Evolutionary conservation across 2,113 vertebrate genomes (phyloP).

Genomic region (Neomonachus schauinslandi): DNA sequence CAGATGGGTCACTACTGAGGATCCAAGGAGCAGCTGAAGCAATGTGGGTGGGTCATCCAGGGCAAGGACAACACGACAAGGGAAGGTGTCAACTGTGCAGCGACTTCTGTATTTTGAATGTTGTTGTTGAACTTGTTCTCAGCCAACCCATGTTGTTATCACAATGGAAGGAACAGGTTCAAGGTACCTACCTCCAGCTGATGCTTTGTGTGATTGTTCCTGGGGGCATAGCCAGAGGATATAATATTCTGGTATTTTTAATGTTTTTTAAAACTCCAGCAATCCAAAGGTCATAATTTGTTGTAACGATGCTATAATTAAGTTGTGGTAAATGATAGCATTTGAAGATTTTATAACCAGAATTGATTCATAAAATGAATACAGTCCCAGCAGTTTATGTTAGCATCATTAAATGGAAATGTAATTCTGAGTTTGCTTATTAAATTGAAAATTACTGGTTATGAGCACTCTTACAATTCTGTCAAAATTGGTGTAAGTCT

Average conservation of each 20-base stretch:
- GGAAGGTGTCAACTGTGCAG: rapidly evolving
- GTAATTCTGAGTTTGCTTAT: constrained; percentile 79
- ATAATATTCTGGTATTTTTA: constrained; percentile 38
- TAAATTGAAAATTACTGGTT: constrained; percentile 81
- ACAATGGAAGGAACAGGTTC: neutral
- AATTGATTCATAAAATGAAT: constrained; percentile 80
- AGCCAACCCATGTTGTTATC: neutral
- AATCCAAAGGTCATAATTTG: constrained; percentile 84
- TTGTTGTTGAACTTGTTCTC: neutral
- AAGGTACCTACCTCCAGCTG: neutral
- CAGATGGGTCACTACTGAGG: neutral
- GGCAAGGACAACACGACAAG: neutral
- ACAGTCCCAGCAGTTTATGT: constrained; percentile 79
- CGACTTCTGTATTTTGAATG: too few species aligned
- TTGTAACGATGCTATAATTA: constrained; percentile 77
- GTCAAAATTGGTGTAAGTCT: constrained; percentile 82
- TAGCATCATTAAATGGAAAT: constrained; percentile 85
- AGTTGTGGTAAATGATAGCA: constrained; percentile 75
- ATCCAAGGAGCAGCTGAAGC: neutral
- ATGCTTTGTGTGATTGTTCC: neutral
- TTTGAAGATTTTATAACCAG: constrained; percentile 78
- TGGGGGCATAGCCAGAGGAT: neutral
- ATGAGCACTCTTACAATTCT: constrained; percentile 81
- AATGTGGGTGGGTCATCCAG: rapidly evolving
- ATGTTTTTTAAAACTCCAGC: constrained; percentile 74